Evolutionary conservation across 2,888 invertebrate species (phyloP).

Genomic region (Megamerina dolium): DNA sequence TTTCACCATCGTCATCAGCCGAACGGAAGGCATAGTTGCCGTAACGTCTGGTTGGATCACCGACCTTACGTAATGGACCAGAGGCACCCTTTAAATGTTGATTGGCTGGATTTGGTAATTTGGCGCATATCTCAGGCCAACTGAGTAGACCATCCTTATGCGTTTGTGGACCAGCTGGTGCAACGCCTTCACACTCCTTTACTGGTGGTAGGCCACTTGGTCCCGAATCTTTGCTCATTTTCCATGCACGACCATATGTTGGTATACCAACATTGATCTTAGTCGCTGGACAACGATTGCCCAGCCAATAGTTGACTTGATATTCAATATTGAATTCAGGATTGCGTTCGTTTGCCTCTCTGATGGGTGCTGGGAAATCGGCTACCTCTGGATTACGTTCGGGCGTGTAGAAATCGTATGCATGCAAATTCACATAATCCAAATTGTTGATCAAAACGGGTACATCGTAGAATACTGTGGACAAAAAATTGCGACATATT

Average conservation of each 20-base stretch:
- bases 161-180: slow-evolving; percentile 66
- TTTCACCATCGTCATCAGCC: slow-evolving; percentile 59
- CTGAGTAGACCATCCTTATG: slow-evolving; percentile 64
- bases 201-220: slow-evolving; percentile 74
- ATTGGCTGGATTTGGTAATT: slow-evolving; percentile 62
- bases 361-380: slow-evolving; percentile 69
- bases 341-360: slow-evolving; percentile 66
- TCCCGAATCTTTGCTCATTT: slow-evolving; percentile 66
- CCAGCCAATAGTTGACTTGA: slow-evolving; percentile 61
- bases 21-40: slow-evolving; percentile 73
- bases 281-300: slow-evolving; percentile 54
- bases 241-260: slow-evolving; percentile 72
- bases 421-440: slow-evolving; percentile 71
- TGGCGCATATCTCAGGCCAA: slow-evolving; percentile 74
- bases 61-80: slow-evolving; percentile 64
- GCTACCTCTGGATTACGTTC: slow-evolving; percentile 71
- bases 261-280: slow-evolving; percentile 66
- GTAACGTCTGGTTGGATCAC: slow-evolving; percentile 74
- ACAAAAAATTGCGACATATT: not conserved
- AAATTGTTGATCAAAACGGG: slow-evolving; percentile 68
- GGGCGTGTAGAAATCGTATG: slow-evolving; percentile 74
- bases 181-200: slow-evolving; percentile 61
- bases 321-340: slow-evolving; percentile 63
- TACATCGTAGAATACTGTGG: slow-evolving; percentile 66
- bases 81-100: slow-evolving; percentile 58